phyloP scores from a whole-genome alignment of 2,888 invertebrate genomes.

The Drosophila hawaiiensis region DNA sequence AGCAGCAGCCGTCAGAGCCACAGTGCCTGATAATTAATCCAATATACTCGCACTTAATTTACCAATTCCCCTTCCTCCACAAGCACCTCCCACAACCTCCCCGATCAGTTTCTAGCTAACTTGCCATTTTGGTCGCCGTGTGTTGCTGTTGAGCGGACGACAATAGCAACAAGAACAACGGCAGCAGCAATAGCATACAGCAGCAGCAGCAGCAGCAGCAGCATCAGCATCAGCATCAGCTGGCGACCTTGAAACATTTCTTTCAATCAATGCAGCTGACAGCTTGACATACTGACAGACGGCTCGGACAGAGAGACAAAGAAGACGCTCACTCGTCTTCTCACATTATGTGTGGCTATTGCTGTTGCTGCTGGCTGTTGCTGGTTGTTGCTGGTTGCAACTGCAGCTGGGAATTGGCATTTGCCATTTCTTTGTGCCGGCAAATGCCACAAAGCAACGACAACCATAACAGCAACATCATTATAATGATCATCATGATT shows the following conservation, averaged over 20 bases:
- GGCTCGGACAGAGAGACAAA: background rate
- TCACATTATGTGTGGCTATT: conserved; percentile 1
- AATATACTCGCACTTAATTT: conserved; percentile 63
- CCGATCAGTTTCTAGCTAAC: background rate
- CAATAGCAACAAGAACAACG: conserved; percentile 27
- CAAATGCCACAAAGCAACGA: conserved; percentile 65
- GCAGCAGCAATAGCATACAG: conserved; percentile 14
- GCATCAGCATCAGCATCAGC: conserved; percentile 37
- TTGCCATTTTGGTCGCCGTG: conserved; percentile 26
- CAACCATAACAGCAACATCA: conserved; percentile 38
- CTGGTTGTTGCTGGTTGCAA: conserved; percentile 9
- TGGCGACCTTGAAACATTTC: conserved; percentile 73
- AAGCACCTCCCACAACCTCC: background rate
- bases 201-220: conserved; percentile 21
- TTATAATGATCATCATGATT: conserved; percentile 32
- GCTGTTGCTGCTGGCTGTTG: conserved; percentile 11
- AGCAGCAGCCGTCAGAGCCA: conserved; percentile 44
- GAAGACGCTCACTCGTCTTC: conserved; percentile 9
- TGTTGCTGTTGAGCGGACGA: conserved; percentile 44
- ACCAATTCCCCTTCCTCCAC: conserved; percentile 14
- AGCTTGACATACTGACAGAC: conserved; percentile 16
- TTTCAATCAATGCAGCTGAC: conserved; percentile 56
- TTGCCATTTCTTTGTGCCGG: conserved; percentile 77
- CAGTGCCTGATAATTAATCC: conserved; percentile 69
- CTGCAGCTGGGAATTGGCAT: conserved; percentile 62